Base-by-base conservation (phyloP, 2,797 vertebrate species). In the Cyprinodon diabolis region DNA sequence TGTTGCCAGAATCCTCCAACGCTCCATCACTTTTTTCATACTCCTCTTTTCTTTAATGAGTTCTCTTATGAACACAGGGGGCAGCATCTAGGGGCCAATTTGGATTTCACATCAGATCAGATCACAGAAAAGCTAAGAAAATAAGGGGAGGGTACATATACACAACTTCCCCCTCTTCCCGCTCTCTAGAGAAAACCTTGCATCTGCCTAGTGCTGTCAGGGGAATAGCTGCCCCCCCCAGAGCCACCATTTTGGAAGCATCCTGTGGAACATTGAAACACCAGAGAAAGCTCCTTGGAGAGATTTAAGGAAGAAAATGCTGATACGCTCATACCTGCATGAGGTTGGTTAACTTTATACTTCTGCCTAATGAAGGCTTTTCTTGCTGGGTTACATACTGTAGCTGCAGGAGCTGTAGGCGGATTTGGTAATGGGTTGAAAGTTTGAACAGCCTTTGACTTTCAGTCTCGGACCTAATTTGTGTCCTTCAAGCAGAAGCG, bases 11-110 rank as follows among this genome's bases (percentile, higher is more conserved):
- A 82, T 91, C 86, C 80, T 91, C 86, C 84, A 80, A 89, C 68
- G 66, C 87, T 91, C 89, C 89, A 94, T 94, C 91, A 93, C 90
- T 93, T 94, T 94, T 43, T 94, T 93, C 93, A 94, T 94, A 94
- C 93, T 90, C 86, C 83, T 87, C 82, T 87, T 87, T 78, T 91
- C 92, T 93, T 95, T 94, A 95, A 94, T 93, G 92, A 95, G 93
- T 89, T 90, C 88, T 89, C 90, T 91, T 94, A 91, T 93, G 93
- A 94, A 93, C 92, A 94, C 92, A 90, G 88, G 91, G 89, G 90
- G 90, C 86, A 87, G 88, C 81, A 81, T 76, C 90, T 66, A 90
- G 91, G 92, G 93, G 91, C 92, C 92, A 94, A 94, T 94, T 94
- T 94, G 88, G 94, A 92, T 94, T 93, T 91, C 89, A 90, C 91